Conservation (phyloP, 2,113 vertebrate species). For the Chunga burmeisteri region DNA sequence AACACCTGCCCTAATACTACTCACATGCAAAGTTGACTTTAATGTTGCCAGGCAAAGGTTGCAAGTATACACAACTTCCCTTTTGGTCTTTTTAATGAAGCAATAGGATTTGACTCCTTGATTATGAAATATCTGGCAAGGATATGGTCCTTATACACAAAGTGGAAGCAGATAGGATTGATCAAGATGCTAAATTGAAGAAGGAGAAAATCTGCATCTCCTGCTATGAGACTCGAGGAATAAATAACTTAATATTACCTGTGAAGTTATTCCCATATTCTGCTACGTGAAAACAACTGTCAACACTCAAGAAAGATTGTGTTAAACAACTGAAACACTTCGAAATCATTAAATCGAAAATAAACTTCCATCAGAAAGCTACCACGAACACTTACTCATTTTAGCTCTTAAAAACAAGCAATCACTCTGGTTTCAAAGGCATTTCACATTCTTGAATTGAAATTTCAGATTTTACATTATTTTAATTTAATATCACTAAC, state of each 20-base stretch:
- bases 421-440: neutral
- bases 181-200: neutral
- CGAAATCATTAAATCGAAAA: neutral
- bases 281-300: neutral
- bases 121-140: neutral
- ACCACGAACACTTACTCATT: neutral
- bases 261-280: neutral
- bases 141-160: neutral
- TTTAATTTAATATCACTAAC: neutral
- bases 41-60: neutral
- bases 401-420: neutral
- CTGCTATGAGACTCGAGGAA: neutral
- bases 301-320: neutral
- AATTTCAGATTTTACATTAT: neutral
- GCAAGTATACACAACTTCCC: neutral
- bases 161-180: neutral
- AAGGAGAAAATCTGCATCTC: neutral
- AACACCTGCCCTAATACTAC: neutral
- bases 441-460: neutral
- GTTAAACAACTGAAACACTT: neutral
- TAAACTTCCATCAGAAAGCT: neutral
- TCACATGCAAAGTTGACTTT: neutral
- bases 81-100: neutral
- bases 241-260: neutral
- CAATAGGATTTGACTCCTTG: neutral